A percentile compares a stretch with the other conserved stretches of the same genome.
Evolutionary conservation across 2,797 vertebrate species (phyloP).

Genomic region (Paramormyrops hopkinsi): DNA sequence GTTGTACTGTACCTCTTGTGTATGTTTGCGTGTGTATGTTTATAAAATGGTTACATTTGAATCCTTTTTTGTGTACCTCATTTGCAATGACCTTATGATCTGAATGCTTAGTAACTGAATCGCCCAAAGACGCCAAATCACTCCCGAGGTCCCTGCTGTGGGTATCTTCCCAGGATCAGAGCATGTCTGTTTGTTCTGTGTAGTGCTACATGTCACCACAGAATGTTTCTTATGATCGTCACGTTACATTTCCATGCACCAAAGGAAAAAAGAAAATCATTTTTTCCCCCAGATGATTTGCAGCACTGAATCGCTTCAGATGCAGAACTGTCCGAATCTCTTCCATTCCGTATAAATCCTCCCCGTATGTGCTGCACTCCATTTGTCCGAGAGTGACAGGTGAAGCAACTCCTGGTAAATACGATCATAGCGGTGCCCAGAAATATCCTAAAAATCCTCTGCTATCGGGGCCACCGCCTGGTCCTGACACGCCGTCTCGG

Average conservation of each 20-base stretch:
- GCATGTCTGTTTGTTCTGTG: not conserved
- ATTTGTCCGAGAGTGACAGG: slow-evolving; percentile 11
- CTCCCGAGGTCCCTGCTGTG: not conserved
- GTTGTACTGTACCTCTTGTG: not conserved
- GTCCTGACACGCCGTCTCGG: not conserved
- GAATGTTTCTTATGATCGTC: not conserved
- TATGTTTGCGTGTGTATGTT: not conserved
- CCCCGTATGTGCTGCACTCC: not conserved
- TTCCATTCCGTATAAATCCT: not conserved
- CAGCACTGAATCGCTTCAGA: not conserved
- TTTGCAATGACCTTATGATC: not conserved
- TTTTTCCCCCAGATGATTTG: not conserved
- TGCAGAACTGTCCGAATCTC: not conserved
- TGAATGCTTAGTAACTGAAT: not conserved
- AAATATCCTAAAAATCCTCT: not conserved
- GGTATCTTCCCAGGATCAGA: not conserved
- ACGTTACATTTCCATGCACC: not conserved
- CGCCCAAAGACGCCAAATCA: not conserved
- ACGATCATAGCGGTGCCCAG: not conserved
- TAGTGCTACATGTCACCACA: not conserved
- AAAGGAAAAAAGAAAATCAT: not conserved
- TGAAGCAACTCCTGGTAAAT: not conserved
- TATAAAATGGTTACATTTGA: not conserved
- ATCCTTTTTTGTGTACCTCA: not conserved
- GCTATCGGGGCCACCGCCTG: not conserved